phyloP scores from a whole-genome alignment of 1,140 invertebrate species.

The Hermatobates lingyangjiaoensis region DNA sequence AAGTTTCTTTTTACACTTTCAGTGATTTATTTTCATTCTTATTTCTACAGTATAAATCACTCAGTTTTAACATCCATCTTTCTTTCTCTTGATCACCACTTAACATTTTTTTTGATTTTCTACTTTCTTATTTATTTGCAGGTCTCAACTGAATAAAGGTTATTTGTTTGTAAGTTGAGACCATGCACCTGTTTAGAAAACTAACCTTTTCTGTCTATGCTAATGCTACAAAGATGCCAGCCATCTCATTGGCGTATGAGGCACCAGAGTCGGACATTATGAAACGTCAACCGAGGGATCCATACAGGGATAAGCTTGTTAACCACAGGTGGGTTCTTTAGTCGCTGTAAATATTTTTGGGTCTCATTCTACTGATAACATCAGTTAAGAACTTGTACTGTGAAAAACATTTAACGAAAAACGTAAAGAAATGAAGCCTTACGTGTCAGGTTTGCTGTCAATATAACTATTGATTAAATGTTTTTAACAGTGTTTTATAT shows the following conservation, averaged over 20 bases:
- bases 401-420: too few relatives aligned
- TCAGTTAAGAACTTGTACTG: too few relatives aligned
- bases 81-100: background rate
- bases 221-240: conserved; percentile 50
- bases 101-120: background rate
- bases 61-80: too few relatives aligned
- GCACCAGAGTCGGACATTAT: conserved; percentile 91
- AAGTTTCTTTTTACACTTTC: too few relatives aligned
- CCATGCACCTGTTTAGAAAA: background rate
- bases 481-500: too few relatives aligned
- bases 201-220: conserved; percentile 15
- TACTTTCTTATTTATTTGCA: background rate
- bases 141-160: background rate
- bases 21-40: too few relatives aligned
- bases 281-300: conserved; percentile 87
- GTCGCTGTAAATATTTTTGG: too few relatives aligned
- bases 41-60: too few relatives aligned
- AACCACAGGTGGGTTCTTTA: conserved; percentile 57
- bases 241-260: conserved; percentile 93
- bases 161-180: conserved; percentile 5
- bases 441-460: too few relatives aligned
- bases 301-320: conserved; percentile 83
- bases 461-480: too few relatives aligned
- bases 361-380: too few relatives aligned
- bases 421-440: too few relatives aligned